Percentiles rank a stretch among this genome's conserved stretches.
phyloP scores from a whole-genome alignment of 2,113 vertebrate genomes.

The Hipposideros armiger region DNA sequence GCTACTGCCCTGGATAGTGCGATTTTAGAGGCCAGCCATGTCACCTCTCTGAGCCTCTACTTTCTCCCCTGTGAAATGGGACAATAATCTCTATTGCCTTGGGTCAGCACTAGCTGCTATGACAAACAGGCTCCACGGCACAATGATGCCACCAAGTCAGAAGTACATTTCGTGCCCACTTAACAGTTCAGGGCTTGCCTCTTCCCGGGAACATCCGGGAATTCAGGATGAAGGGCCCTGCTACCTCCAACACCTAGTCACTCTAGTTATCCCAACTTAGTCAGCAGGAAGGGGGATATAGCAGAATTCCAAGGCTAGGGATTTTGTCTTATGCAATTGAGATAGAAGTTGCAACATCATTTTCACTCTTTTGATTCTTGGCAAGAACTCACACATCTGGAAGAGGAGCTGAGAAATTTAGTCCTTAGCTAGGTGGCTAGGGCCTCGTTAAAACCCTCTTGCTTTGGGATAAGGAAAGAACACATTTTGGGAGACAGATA shows the following conservation, averaged over 20 bases:
- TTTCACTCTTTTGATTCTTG: neutral
- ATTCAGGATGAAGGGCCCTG: neutral
- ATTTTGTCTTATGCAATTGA: slow-evolving; percentile 16
- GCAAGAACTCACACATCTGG: neutral
- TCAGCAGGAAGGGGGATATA: neutral
- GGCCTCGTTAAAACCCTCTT: neutral
- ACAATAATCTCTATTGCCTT: neutral
- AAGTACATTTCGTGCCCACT: neutral
- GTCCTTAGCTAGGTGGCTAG: neutral
- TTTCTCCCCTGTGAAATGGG: neutral
- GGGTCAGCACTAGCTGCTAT: neutral
- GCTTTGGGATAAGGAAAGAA: neutral
- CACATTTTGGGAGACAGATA: neutral
- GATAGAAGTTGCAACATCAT: neutral
- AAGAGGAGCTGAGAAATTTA: neutral
- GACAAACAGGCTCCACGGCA: neutral
- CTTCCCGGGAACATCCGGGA: neutral
- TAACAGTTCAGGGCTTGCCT: neutral
- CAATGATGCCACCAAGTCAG: neutral
- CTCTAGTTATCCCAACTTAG: neutral
- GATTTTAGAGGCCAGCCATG: neutral
- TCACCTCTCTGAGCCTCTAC: neutral
- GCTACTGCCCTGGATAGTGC: neutral
- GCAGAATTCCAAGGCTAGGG: neutral
- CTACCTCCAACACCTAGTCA: too few relatives aligned